A percentile compares a stretch with the other conserved stretches of the same genome.
Conservation (phyloP, 2,888 invertebrate species). For the Leptinotarsa haldemani region DNA sequence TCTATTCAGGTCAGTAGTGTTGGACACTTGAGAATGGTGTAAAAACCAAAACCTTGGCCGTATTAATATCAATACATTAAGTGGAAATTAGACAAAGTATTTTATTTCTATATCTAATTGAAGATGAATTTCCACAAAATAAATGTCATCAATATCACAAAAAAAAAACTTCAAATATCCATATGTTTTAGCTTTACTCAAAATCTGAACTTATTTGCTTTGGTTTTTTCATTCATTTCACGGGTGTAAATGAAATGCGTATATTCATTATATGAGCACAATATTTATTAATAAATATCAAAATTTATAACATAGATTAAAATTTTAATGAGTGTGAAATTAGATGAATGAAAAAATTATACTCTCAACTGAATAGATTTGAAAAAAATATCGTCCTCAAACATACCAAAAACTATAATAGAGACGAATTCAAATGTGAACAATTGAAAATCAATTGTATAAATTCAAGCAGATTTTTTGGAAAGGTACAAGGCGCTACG, state of each 20-base stretch:
- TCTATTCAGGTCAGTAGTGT: too few species aligned
- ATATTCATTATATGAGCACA: slow-evolving; percentile 30
- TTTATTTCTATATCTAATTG: too few species aligned
- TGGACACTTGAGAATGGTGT: too few species aligned
- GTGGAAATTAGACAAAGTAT: too few species aligned
- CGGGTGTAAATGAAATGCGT: background rate
- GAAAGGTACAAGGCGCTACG: background rate
- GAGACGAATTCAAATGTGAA: background rate
- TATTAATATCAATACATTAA: too few species aligned
- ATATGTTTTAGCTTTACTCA: too few species aligned
- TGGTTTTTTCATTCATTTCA: background rate
- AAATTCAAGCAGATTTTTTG: background rate
- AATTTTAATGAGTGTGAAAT: slow-evolving; percentile 25
- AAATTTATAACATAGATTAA: slow-evolving; percentile 33
- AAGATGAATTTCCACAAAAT: too few species aligned
- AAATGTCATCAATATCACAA: too few species aligned
- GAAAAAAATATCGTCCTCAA: background rate
- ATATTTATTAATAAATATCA: slow-evolving; percentile 44
- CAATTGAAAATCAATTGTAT: background rate
- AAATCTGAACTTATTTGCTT: too few species aligned
- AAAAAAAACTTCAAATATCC: too few species aligned
- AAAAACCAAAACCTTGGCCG: too few species aligned
- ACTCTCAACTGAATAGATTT: background rate
- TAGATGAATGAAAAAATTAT: background rate
- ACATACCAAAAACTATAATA: background rate